Evolutionary conservation across 2,888 invertebrate species (phyloP), one percentile per base, ranked within the genome.

Genomic region (Embidobia sp.): DNA sequence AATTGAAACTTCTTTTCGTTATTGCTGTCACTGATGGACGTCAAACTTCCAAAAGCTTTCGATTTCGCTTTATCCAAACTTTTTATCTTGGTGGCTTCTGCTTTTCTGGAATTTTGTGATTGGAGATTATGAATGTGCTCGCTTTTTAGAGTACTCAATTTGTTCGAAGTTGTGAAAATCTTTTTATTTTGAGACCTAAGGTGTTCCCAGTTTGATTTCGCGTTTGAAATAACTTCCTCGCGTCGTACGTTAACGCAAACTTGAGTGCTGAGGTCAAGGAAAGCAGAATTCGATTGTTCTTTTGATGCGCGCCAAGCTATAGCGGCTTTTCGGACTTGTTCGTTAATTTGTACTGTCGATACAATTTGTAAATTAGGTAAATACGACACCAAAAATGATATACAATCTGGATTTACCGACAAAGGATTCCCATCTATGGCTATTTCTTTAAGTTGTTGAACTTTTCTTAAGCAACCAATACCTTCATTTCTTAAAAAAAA

Each of bases 401-500:
- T 93, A 85, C 95, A 96, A 83, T 96, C 96, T 0, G 95, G 94
- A n/a, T 93, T 94, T 76, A 95, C 88, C 13, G 94, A 94, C 6
- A 96, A 93, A 0, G 96, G 96, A 90, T 96, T 96, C 75, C 95
- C 95, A 87, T 96, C 97, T 67, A 98, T 93, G 13, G 96, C 94
- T 46, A 98, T 93, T 90, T 97, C 97, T 64, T 93, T 92, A 42
- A 97, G 91, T 70, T 94, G 93, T 5, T 92, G 90, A 0, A 95
- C 95, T 89, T 96, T 94, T 18, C 94, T 94, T 69, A 97, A 90
- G 75, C 95, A 95, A 48, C 94, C 93, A 90, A 97, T 95, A 85
- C 97, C 97, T 86, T 97, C 97, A 79, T 97, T 94, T 85, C 95
- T 95, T 87, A 64, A 90, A 80, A 16, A 8, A 13, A 18, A n/a